Evolutionary conservation across 2,797 vertebrate genomes (phyloP), one percentile per base, ranked within the genome.

Genomic region (Acomys russatus): DNA sequence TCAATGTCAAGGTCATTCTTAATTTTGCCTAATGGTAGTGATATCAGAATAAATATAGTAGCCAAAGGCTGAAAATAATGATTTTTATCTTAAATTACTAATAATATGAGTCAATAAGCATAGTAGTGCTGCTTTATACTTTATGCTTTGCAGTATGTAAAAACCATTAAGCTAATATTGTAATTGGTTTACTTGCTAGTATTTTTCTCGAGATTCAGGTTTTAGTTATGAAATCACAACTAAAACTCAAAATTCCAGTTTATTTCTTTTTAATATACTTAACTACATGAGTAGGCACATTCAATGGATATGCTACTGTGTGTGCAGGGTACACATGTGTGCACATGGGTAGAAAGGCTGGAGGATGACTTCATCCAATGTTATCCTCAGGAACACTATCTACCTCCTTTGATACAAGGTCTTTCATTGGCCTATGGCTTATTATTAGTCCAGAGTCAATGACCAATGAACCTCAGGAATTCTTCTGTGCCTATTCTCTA

Each of bases 1-100:
- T 44, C 35, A 91, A 91, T 83, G 92, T 91, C n/a, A 97, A 94
- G 51, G 49, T 77, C 78, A 91, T 92, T 35, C 10, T 94, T 35
- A 68, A 77, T 64, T 95, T 74, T 17, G 68, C 73, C 86, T 64
- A 94, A 83, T 61, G 7, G 83, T 79, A 25, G 12, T 82, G 89
- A 64, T 89, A 83, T 64, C 59, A 6, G 18, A 95, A 71, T 71
- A 85, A 94, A 76, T 18, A 88, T 30, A n/a, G 3, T 76, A 28
- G 83, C 4, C n/a, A 74, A 95, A 88, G 35, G 10, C 20, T 8
- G 59, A 90, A 96, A 44, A 44, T 44, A 44, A 92, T 66, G 64
- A 44, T 61, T 64, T 90, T 91, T 92, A 10, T 92, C 90, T 82
- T 88, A 93, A 91, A 93, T 49, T 92, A 66, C 2, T 74, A 56